phyloP scores from a whole-genome alignment of 2,113 vertebrate genomes.

The Melanerpes formicivorus region DNA sequence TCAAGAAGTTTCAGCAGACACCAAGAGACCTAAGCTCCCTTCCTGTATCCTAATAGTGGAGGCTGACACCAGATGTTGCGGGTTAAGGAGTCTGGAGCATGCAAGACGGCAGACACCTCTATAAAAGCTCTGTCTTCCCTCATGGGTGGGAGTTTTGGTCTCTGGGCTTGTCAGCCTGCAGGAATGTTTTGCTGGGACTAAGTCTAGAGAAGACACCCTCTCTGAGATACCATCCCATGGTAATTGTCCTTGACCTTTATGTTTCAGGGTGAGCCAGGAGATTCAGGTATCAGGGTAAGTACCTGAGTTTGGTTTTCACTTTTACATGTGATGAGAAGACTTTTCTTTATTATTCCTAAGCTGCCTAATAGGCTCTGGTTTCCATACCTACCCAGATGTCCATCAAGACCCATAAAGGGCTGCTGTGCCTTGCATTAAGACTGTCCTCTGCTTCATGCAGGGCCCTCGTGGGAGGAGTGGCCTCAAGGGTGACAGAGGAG shows the following conservation, averaged over 20 bases:
- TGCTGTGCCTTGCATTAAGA: background rate
- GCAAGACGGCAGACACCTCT: background rate
- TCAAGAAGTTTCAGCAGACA: background rate
- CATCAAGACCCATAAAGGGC: background rate
- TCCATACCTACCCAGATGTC: background rate
- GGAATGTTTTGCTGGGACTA: background rate
- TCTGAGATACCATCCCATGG: background rate
- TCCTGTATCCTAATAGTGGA: background rate
- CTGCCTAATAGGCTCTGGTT: background rate
- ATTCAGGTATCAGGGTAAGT: slow-evolving; percentile 81
- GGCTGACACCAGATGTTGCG: too few relatives aligned
- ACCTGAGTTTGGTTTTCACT: background rate
- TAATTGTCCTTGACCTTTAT: background rate
- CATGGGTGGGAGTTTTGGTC: background rate
- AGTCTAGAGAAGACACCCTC: background rate
- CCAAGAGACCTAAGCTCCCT: background rate
- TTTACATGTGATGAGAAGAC: background rate
- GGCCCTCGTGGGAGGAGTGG: slow-evolving; percentile 86
- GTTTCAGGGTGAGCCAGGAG: slow-evolving; percentile 84
- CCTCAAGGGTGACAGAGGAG: slow-evolving; percentile 84
- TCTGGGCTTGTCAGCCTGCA: background rate
- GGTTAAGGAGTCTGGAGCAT: background rate
- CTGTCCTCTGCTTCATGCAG: slow-evolving; percentile 45
- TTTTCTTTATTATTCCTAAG: background rate
- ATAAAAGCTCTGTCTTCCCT: background rate